Conservation (phyloP, 2,797 vertebrate genomes). For the Pipistrellus nathusii region DNA sequence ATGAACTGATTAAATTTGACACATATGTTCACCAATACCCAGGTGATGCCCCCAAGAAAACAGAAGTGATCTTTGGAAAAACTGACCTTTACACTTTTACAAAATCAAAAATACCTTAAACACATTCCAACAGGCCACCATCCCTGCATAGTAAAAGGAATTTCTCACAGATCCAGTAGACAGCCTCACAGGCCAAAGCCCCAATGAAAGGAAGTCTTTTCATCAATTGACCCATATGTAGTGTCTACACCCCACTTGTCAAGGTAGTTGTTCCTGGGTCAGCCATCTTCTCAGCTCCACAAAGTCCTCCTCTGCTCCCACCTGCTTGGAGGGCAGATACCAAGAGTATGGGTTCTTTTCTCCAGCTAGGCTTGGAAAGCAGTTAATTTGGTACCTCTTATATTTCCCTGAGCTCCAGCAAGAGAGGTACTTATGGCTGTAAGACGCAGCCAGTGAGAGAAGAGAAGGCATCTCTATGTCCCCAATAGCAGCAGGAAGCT, state of each 20-base stretch:
- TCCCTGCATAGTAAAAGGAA: background rate
- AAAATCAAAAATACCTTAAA: background rate
- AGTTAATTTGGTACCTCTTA: conserved; percentile 64
- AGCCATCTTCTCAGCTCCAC: background rate
- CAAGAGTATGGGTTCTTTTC: conserved; percentile 33
- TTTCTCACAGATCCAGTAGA: background rate
- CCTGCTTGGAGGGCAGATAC: background rate
- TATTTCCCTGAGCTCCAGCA: conserved; percentile 50
- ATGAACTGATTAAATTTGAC: background rate
- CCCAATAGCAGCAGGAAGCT: conserved; percentile 45
- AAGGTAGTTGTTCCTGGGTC: background rate
- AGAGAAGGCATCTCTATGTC: conserved; percentile 43
- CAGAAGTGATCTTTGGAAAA: background rate
- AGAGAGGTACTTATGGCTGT: conserved; percentile 64
- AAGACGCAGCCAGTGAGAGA: background rate
- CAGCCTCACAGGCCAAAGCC: background rate
- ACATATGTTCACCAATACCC: background rate
- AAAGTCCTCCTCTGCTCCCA: background rate
- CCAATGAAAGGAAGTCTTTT: background rate
- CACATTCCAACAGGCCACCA: background rate
- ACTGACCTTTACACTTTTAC: background rate
- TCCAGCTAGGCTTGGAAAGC: background rate
- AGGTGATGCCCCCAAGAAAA: background rate
- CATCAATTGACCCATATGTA: background rate
- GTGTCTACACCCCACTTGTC: background rate